Conservation (phyloP, 2,113 vertebrate species). For the Anguilla rostrata region DNA sequence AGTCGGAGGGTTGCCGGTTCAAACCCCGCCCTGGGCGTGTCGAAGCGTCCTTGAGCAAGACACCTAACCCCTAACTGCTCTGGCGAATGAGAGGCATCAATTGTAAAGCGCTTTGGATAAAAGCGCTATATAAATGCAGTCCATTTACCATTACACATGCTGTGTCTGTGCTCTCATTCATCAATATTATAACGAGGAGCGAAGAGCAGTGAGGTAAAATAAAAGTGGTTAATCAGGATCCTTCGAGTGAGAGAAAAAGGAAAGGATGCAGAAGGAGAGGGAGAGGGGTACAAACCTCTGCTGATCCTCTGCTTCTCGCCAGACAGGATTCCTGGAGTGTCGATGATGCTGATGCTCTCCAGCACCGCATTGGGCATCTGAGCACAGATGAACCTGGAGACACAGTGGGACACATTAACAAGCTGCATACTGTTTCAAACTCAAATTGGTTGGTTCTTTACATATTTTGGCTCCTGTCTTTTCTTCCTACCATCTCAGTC, state of each 20-base stretch:
- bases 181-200: not conserved
- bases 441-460: no score
- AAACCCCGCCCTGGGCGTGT: no score
- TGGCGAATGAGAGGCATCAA: no score
- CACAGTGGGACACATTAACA: not conserved
- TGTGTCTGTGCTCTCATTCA: not conserved
- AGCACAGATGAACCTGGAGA: conserved; percentile 23
- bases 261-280: not conserved
- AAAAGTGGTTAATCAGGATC: not conserved
- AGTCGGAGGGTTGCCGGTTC: no score
- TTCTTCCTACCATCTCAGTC: no score
- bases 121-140: no score
- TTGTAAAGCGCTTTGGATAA: no score
- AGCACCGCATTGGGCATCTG: conserved; percentile 30
- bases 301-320: conserved; percentile 33
- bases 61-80: no score
- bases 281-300: conserved; percentile 13
- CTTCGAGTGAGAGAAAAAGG: not conserved
- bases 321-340: conserved; percentile 28
- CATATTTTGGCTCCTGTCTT: no score
- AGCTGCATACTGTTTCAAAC: no score
- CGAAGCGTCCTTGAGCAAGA: no score
- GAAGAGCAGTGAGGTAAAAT: not conserved
- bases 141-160: not conserved
- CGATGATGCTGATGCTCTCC: conserved; percentile 33